Conservation (phyloP, 2,113 vertebrate genomes). For the Sinosuthora webbiana region DNA sequence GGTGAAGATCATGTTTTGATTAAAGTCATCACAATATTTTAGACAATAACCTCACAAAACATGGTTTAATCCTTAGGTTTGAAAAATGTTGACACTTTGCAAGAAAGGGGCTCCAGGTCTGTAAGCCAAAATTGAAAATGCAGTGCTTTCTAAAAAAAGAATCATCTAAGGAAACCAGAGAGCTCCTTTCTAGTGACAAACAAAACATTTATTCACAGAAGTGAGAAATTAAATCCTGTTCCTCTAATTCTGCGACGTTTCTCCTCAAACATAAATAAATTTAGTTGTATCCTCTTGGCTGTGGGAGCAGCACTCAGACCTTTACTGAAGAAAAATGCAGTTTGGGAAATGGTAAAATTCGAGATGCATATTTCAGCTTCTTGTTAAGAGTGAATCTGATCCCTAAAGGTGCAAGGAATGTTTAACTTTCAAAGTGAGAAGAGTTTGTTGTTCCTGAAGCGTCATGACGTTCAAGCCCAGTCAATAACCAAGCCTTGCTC, state of each 20-base stretch:
- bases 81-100: not conserved
- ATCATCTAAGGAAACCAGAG: not conserved
- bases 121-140: not conserved
- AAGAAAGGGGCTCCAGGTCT: not conserved
- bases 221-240: not conserved
- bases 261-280: not conserved
- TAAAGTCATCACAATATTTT: not conserved
- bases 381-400: not conserved
- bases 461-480: accelerated
- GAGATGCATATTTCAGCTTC: not conserved
- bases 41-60: not conserved
- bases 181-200: not conserved
- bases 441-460: not conserved
- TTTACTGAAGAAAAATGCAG: not conserved
- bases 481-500: not conserved
- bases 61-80: not conserved
- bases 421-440: not conserved
- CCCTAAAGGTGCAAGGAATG: not conserved
- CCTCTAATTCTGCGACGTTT: not conserved
- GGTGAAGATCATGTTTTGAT: not conserved
- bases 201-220: not conserved
- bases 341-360: not conserved
- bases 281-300: not conserved
- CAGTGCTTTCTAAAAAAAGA: not conserved
- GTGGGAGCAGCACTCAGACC: not conserved